A percentile compares a stretch with the other conserved stretches of the same genome.
Evolutionary conservation across 2,113 vertebrate genomes (phyloP).

Genomic region (Syngnathoides biaculeatus): DNA sequence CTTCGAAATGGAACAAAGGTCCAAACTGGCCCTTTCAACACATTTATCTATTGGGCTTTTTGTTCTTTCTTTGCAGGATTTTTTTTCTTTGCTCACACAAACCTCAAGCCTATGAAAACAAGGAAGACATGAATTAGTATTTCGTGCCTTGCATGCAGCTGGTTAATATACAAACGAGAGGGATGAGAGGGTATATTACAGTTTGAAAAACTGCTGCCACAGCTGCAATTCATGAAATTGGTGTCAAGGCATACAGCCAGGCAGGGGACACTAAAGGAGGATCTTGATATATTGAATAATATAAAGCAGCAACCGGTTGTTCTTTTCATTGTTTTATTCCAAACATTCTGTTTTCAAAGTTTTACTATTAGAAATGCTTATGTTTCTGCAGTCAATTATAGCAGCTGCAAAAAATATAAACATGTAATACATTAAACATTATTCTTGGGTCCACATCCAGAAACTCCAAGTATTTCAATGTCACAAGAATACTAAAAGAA

Average conservation of each 20-base stretch:
- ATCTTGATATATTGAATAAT: neutral
- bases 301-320: neutral
- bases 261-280: slow-evolving; percentile 6
- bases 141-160: slow-evolving; percentile 43
- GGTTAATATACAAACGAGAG: slow-evolving; percentile 4
- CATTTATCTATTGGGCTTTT: slow-evolving; percentile 9
- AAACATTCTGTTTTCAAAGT: neutral
- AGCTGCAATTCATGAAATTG: slow-evolving; percentile 8
- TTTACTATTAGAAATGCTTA: neutral
- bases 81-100: slow-evolving; percentile 9
- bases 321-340: neutral
- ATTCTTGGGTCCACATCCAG: neutral
- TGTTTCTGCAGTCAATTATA: neutral
- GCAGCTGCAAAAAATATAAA: neutral
- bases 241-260: slow-evolving; percentile 33
- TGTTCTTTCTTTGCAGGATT: slow-evolving; percentile 1
- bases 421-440: neutral
- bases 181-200: neutral
- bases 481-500: slow-evolving; percentile 31
- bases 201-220: neutral
- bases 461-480: neutral
- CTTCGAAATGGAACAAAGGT: slow-evolving; percentile 8
- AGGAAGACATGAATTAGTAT: slow-evolving; percentile 16
- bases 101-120: slow-evolving; percentile 20
- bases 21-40: neutral